A percentile compares a stretch with the other conserved stretches of the same genome.
Conservation (phyloP, 2,797 vertebrate species). For the Bufotes viridis region DNA sequence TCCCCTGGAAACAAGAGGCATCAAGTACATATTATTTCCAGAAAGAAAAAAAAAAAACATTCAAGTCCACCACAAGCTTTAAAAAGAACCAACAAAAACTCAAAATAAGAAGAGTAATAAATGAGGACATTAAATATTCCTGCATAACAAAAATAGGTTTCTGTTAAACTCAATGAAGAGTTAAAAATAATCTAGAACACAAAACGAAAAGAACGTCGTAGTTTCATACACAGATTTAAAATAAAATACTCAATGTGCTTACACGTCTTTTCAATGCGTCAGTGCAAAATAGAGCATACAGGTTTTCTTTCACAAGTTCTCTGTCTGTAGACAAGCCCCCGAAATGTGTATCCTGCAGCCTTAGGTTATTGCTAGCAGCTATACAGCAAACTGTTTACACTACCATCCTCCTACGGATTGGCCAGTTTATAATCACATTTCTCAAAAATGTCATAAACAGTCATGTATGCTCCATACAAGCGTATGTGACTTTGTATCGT, state of each 20-base stretch:
- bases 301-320: conserved; percentile 71
- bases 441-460: no score
- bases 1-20: conserved; percentile 32
- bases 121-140: conserved; percentile 45
- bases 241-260: conserved; percentile 63
- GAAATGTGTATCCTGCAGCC: conserved; percentile 2
- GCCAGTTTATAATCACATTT: no score
- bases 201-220: conserved; percentile 5
- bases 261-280: conserved; percentile 77
- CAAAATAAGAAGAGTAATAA: conserved; percentile 13
- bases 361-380: conserved; percentile 74
- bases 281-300: conserved; percentile 84
- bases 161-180: conserved; percentile 28
- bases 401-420: conserved; percentile 19
- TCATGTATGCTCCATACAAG: no score
- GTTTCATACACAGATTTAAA: conserved; percentile 31
- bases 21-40: conserved; percentile 38
- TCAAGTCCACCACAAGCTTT: conserved; percentile 39
- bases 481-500: no score
- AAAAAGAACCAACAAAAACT: neutral
- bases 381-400: conserved; percentile 68
- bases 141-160: conserved; percentile 12
- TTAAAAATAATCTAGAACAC: conserved; percentile 25
- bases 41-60: conserved; percentile 16
- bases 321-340: conserved; percentile 68